These are phyloP conservation scores for Koerneria pararmatus DNA, from an alignment of 2,888 invertebrate species.

Conservation along the genomic window DNA sequence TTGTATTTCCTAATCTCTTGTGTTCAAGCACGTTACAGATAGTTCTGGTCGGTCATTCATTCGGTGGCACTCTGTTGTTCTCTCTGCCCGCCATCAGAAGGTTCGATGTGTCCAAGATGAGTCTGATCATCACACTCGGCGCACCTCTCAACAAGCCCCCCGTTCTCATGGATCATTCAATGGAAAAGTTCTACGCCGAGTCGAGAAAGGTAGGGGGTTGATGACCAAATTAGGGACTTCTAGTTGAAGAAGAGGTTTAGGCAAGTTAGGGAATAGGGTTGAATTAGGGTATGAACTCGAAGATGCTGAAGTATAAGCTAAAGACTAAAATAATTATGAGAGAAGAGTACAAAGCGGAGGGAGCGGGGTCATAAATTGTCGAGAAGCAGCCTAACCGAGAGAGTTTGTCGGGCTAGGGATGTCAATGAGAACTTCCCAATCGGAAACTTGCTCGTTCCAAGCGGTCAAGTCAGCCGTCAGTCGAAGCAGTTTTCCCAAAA, in stretches of 20 bases:
- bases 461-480: no score
- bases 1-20: neutral
- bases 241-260: neutral
- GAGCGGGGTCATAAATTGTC: no score
- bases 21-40: constrained; percentile 25
- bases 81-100: constrained; percentile 18
- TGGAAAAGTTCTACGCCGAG: constrained; percentile 8
- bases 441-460: no score
- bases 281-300: no score
- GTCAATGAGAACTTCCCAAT: no score
- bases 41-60: constrained; percentile 37
- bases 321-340: no score
- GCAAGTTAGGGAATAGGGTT: no score
- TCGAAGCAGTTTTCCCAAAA: no score
- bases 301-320: no score
- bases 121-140: constrained; percentile 16
- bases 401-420: no score
- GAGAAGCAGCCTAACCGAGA: no score
- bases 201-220: neutral
- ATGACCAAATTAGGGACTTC: neutral
- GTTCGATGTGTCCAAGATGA: neutral
- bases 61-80: constrained; percentile 35
- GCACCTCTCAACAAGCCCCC: constrained; percentile 15
- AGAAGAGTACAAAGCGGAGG: no score
- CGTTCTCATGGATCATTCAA: constrained; percentile 1